These are phyloP conservation scores for Morpho deidamia DNA, from an alignment of 2,888 invertebrate genomes.

Conservation along the genomic window DNA sequence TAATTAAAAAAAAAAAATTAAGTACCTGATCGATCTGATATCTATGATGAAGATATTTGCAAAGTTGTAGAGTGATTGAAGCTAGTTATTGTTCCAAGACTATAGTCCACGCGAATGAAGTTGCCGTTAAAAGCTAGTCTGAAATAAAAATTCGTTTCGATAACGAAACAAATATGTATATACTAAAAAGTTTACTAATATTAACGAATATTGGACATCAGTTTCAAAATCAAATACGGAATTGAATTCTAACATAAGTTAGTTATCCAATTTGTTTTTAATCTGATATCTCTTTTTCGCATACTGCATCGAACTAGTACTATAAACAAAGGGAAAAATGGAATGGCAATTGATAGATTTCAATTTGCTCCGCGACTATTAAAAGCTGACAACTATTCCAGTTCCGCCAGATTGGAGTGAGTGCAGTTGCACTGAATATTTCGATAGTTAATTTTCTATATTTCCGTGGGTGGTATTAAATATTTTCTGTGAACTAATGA, in stretches of 20 bases:
- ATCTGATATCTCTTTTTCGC: constrained; percentile 20
- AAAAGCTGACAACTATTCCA: constrained; percentile 11
- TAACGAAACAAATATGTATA: no score
- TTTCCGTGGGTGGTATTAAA: not conserved
- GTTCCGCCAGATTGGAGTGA: constrained; percentile 7
- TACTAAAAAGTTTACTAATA: no score
- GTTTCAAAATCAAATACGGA: constrained; percentile 14
- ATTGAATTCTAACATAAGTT: constrained; percentile 13
- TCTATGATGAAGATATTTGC: no score
- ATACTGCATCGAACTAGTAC: constrained; percentile 6
- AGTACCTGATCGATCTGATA: no score
- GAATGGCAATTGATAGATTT: constrained; percentile 15
- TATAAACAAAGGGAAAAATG: constrained; percentile 11
- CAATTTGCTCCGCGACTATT: constrained; percentile 9
- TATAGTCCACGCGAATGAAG: no score
- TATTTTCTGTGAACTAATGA: not conserved
- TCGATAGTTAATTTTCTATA: not conserved
- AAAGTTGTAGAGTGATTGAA: no score
- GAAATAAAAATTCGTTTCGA: no score
- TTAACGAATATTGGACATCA: not conserved
- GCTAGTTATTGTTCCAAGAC: no score
- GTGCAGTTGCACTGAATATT: not conserved
- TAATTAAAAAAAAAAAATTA: no score
- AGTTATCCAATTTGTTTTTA: constrained; percentile 19
- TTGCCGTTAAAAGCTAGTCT: no score